A percentile compares a stretch with the other conserved stretches of the same genome.
These are phyloP conservation scores for Deilephila elpenor DNA, from an alignment of 2,888 invertebrate genomes.

Conservation along the genomic window DNA sequence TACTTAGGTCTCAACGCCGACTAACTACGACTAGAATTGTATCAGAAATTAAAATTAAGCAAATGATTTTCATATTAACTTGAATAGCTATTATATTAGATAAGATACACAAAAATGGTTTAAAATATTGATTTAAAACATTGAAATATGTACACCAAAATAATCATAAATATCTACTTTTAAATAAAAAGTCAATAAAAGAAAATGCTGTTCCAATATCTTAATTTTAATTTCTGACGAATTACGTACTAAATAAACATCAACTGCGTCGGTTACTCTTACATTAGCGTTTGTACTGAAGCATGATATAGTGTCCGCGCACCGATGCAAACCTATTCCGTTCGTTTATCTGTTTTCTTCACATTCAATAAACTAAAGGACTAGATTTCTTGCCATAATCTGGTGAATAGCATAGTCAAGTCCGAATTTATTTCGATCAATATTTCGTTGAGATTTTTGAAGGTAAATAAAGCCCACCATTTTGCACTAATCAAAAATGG, in stretches of 20 bases:
- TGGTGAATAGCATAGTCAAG: neutral
- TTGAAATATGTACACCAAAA: too few species aligned
- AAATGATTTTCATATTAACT: neutral
- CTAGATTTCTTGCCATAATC: neutral
- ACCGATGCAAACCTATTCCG: conserved; percentile 8
- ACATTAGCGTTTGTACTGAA: conserved; percentile 62
- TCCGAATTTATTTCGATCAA: too few species aligned
- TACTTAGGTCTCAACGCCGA: conserved; percentile 37
- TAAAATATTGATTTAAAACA: too few species aligned
- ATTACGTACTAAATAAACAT: conserved; percentile 15
- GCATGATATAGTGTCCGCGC: conserved; percentile 46
- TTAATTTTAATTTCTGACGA: conserved; percentile 23
- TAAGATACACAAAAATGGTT: too few species aligned
- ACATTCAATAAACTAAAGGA: neutral
- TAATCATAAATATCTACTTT: too few species aligned
- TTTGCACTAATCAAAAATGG: too few species aligned
- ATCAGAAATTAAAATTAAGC: conserved; percentile 30
- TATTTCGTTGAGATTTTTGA: neutral
- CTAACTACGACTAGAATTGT: conserved; percentile 46
- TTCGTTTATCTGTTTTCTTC: neutral
- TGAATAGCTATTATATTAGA: too few species aligned
- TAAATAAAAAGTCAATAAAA: neutral
- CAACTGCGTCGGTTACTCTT: conserved; percentile 43
- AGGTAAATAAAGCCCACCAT: neutral
- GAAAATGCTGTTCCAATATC: neutral